Evolutionary conservation across 2,797 vertebrate genomes (phyloP), one percentile per base, ranked within the genome.

Genomic region (Lithobates pipiens): DNA sequence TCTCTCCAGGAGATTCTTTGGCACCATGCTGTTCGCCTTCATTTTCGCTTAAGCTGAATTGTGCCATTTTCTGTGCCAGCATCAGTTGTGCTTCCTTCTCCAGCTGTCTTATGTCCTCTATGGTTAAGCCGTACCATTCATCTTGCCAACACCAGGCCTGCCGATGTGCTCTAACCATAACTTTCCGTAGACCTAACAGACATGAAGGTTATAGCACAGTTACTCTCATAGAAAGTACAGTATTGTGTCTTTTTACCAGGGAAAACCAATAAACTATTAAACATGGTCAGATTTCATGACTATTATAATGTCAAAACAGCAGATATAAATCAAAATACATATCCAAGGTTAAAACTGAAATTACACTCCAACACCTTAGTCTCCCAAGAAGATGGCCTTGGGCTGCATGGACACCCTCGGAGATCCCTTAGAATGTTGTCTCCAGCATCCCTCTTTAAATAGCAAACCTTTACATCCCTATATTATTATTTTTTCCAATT

Each of bases 71-170:
- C 90, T 96, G 96, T 2, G 98, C 98, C 46, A 99, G 90, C 90
- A 98, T 97, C 88, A 99, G 90, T 93, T 99, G 98, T 0, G 96
- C 96, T 92, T 99, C 98, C 90, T 96, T 96, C 94, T 99, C 98
- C 91, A 99, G 95, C 91, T 94, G 96, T 87, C 98, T 90, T 91
- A 99, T 99, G 91, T 99, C 96, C 87, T 98, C 97, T 1, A 99
- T 99, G 91, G 95, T 98, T 86, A 99, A 96, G 34, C 98, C 98
- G 0, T 95, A 98, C 98, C 98, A 99, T 76, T 99, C 98, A 0
- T 99, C 98, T 93, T 99, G 98, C 98, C 98, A 99, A 93, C 98
- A 99, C 98, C 98, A 99, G 0, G 98, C 98, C 93, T 99, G 98
- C 21, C 98, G 93, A 90, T 99, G 98, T 10, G 98, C 98, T 23